Evolutionary conservation across 2,113 vertebrate genomes (phyloP).

Genomic region (Thamnaconus septentrionalis): DNA sequence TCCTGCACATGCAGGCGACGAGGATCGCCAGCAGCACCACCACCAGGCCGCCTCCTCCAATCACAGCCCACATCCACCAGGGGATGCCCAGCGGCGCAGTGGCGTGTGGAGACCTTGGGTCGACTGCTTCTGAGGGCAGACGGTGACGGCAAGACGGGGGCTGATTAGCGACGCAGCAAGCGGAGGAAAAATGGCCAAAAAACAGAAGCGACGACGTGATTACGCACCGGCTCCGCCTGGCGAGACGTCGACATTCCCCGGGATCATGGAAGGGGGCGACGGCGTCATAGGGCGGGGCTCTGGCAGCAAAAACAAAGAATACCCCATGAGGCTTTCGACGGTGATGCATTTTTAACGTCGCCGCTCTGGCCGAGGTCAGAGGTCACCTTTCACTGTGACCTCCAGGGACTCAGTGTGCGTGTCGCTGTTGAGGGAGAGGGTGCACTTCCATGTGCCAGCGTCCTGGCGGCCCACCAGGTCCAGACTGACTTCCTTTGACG

Average conservation of each 20-base stretch:
- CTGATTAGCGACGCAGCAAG: neutral
- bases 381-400: conserved; percentile 46
- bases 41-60: conserved; percentile 38
- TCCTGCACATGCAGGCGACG: conserved; percentile 26
- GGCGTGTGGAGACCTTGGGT: accelerated
- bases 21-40: conserved; percentile 46
- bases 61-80: conserved; percentile 65
- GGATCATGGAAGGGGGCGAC: accelerated
- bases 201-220: neutral
- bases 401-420: accelerated
- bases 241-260: accelerated
- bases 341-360: neutral
- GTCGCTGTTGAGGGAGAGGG: neutral
- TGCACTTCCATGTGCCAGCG: conserved; percentile 50
- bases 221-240: accelerated
- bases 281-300: neutral
- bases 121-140: neutral
- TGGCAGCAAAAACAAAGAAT: conserved; percentile 25
- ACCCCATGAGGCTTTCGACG: neutral
- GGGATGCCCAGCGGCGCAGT: conserved; percentile 6
- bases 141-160: neutral
- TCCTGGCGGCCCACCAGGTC: conserved; percentile 3
- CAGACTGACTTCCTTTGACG: neutral
- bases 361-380: neutral
- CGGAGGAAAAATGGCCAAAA: neutral